phyloP scores from a whole-genome alignment of 2,888 invertebrate species.

The Drosophila anomelani region DNA sequence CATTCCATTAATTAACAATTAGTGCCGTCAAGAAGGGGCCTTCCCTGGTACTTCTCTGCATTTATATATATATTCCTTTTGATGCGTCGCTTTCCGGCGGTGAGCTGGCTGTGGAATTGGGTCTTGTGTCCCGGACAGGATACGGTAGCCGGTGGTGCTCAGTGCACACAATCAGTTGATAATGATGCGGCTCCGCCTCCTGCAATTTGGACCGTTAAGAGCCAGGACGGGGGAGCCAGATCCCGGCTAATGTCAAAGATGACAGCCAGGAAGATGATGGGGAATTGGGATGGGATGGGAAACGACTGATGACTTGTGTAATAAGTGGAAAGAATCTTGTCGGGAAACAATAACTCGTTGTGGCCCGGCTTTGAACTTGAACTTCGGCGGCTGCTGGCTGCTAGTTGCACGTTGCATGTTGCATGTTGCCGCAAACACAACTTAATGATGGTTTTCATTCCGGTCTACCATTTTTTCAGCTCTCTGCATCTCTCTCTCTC shows the following conservation, averaged over 20 bases:
- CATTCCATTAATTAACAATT: constrained; percentile 76
- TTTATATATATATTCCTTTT: constrained; percentile 12
- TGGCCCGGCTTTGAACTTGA: constrained; percentile 72
- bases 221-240: constrained; percentile 16
- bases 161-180: constrained; percentile 60
- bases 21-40: constrained; percentile 61
- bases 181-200: constrained; percentile 75
- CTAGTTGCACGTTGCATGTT: constrained; percentile 59
- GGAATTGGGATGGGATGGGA: constrained; percentile 8
- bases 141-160: constrained; percentile 58
- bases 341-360: constrained; percentile 78
- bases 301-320: constrained; percentile 74
- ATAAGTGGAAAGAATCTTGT: constrained; percentile 80
- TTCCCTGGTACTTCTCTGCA: neutral
- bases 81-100: constrained; percentile 59
- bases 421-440: constrained; percentile 65
- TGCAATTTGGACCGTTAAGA: constrained; percentile 66
- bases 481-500: constrained; percentile 7
- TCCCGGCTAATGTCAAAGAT: constrained; percentile 55
- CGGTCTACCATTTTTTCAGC: constrained; percentile 44
- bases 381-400: constrained; percentile 48
- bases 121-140: constrained; percentile 54
- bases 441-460: constrained; percentile 68
- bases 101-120: constrained; percentile 29
- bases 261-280: constrained; percentile 65